Evolutionary conservation across 2,888 invertebrate genomes (phyloP), one percentile per base, ranked within the genome.

Genomic region (Pelosia muscerda): DNA sequence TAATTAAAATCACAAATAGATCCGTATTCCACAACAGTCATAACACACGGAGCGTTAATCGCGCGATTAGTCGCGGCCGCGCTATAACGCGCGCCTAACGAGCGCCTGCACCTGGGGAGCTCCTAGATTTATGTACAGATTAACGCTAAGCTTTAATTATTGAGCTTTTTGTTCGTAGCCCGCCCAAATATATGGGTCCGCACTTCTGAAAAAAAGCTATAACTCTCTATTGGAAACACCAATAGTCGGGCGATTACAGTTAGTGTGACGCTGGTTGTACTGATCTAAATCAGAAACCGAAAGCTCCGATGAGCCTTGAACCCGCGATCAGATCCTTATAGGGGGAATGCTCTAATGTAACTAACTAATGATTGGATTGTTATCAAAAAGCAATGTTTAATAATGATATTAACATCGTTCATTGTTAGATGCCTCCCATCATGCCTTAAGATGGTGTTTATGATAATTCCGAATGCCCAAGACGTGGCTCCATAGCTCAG

Each of bases 111-210:
- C 61, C 61, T 62, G 61, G 22, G 61, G 10, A 26, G 26, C 38
- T 15, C 49, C n/a, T 15, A 62, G 28, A 62, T 62, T 53, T 22
- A 53, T 28, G 26, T 22, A 22, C n/a, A 53, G 61, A 28, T 62
- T 53, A 62, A 49, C 22, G 22, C 13, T n/a, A 62, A 62, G 49
- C 61, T 62, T 28, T 61, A 49, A 53, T 62, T 62, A 31, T 28
- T 53, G 22, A 62, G 15, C 61, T 62, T 61, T 49, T 38, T 26
- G 28, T 49, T 13, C 19, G 49, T 25, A 23, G 25, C 19, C 23
- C 15, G 1, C 10, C n/a, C 5, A 49, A 25, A 28, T n/a, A 53
- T 15, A 49, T 28, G 28, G 13, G 2, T 53, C 8, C 22, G 11
- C 9, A 25, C 55, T 25, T 49, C 1, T n/a, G 42, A 55, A 25